Base-by-base conservation (phyloP, 2,888 invertebrate genomes). In the Pandemis cinnamomeana region DNA sequence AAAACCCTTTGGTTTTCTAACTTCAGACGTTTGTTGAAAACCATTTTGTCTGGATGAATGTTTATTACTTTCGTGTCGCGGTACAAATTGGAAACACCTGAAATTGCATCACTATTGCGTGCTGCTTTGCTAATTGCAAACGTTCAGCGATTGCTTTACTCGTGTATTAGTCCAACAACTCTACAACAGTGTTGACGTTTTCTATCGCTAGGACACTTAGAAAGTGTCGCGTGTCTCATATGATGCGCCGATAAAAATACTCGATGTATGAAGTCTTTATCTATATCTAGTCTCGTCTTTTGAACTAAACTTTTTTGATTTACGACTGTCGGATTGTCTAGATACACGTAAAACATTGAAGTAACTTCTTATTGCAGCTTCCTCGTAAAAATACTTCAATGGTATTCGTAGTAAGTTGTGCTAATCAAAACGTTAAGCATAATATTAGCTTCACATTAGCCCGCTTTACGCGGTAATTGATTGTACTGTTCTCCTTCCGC, bases 401-500 rank as follows among this genome's bases (percentile, higher is more conserved):
- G 7, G 7, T 3, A 8, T 20, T 55, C 20, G 7, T 15, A 3
- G 20, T 8, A 58, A 8, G 58, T 58, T 27, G 58, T 4, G 55
- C 15, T 58, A 61, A 61, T 61, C 61, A n/a, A 41, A 36, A 41
- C 61, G 61, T 42, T 42, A 42, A 61, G 41, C 42, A 5, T n/a
- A 61, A 61, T 58, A 61, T 61, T 61, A 61, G 61, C 61, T 61
- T 61, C 36, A 61, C 61, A 42, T 61, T 36, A 53, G 44, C 48
- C 71, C 71, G 42, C 55, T 71, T 60, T 51, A 63, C 44, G 69
- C 72, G 67, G 75, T 80, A 80, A 82, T 85, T 86, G 83, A 87
- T 86, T 82, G 80, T 83, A 83, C 83, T 82, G 83, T 83, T 86
- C 85, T 87, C 85, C 83, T 87, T 87, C 89, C 83, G 85, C 85